Conservation (phyloP, 2,113 vertebrate species). For the Hippocampus mohnikei region DNA sequence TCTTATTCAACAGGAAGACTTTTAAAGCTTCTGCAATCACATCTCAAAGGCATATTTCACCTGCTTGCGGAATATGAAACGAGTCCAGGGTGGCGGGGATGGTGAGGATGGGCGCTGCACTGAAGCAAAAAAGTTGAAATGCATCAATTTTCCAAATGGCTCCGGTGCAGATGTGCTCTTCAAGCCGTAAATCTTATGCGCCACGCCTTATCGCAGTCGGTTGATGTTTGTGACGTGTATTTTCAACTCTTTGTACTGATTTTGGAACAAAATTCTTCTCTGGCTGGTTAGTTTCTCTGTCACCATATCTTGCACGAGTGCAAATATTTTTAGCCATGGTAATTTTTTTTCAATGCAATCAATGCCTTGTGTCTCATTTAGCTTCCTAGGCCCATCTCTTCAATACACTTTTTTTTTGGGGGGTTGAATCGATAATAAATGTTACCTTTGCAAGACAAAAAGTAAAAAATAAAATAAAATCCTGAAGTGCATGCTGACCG, state of each 20-base stretch:
- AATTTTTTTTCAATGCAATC: background rate
- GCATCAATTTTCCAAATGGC: background rate
- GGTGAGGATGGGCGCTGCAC: background rate
- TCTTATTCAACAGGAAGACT: conserved; percentile 6
- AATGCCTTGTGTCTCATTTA: too few species aligned
- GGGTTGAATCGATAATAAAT: too few species aligned
- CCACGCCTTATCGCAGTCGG: background rate
- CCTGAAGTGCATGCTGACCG: too few species aligned
- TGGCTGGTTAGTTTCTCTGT: background rate
- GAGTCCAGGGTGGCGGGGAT: background rate
- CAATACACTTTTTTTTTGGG: too few species aligned
- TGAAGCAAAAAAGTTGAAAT: conserved; percentile 3
- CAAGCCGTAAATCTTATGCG: conserved; percentile 6
- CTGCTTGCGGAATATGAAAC: conserved; percentile 6
- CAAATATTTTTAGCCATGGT: background rate
- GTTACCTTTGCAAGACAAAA: too few species aligned
- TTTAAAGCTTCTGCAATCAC: conserved; percentile 1
- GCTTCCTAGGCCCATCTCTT: too few species aligned
- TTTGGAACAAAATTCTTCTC: background rate
- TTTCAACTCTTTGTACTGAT: conserved; percentile 17
- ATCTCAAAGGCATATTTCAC: conserved; percentile 14
- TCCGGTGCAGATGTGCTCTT: background rate
- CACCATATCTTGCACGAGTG: background rate
- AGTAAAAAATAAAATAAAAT: too few species aligned
- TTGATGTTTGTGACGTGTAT: background rate